Conservation (phyloP, 2,888 invertebrate genomes). For the Protophormia terraenovae region DNA sequence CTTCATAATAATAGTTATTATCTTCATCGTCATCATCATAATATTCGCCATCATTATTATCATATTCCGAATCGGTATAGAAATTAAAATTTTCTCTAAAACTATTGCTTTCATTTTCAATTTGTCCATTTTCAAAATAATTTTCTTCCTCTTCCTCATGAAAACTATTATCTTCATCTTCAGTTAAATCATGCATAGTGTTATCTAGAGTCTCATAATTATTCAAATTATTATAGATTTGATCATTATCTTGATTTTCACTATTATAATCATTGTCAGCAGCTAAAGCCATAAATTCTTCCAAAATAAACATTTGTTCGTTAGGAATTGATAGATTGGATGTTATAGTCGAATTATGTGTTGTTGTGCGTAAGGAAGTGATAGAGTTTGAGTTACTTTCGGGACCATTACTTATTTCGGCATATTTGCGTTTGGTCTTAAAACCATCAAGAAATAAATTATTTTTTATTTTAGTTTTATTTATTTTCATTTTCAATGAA, state of each 20-base stretch:
- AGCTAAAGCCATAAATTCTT: constrained; percentile 66
- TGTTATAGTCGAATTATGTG: not conserved
- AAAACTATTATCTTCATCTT: constrained; percentile 39
- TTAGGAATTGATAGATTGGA: not conserved
- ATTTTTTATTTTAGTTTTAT: not conserved
- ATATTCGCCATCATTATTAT: constrained; percentile 18
- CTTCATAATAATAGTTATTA: not conserved
- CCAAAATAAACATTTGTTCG: constrained; percentile 52
- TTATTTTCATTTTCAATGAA: constrained; percentile 35
- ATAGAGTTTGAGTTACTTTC: no score
- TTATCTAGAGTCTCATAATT: not conserved
- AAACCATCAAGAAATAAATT: not conserved
- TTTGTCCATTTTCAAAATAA: not conserved
- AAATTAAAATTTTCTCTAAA: not conserved
- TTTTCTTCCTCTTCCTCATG: not conserved
- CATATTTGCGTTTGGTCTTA: constrained; percentile 38
- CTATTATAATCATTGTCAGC: constrained; percentile 15
- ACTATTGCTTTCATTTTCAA: not conserved
- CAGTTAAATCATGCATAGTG: not conserved
- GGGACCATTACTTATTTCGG: not conserved
- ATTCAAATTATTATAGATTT: not conserved
- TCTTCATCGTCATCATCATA: not conserved
- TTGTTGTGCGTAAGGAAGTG: not conserved
- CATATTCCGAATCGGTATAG: not conserved
- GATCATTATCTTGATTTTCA: not conserved